Evolutionary conservation across 1,140 invertebrate genomes (phyloP).

Genomic region (Sitophilus oryzae): DNA sequence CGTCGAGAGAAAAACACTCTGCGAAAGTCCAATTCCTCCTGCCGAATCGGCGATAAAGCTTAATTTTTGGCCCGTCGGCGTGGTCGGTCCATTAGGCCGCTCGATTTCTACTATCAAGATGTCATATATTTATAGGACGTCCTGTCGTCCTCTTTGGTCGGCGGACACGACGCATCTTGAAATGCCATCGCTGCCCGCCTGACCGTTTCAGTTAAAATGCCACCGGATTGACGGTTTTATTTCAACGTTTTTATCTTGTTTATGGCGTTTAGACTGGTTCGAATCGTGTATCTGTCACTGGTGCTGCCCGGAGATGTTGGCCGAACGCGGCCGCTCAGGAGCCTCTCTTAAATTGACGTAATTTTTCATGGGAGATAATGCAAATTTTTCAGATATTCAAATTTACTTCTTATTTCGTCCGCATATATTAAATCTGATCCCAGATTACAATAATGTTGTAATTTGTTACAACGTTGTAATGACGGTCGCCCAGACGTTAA

Average conservation of each 20-base stretch:
- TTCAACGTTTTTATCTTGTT: slow-evolving; percentile 17
- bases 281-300: slow-evolving; percentile 10
- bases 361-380: slow-evolving; percentile 14
- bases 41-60: no score
- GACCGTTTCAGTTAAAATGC: slow-evolving; percentile 13
- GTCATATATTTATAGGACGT: slow-evolving; percentile 17
- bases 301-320: not conserved
- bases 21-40: no score
- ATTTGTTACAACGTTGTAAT: no score
- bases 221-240: slow-evolving; percentile 13
- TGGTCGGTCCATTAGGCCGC: no score
- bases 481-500: no score
- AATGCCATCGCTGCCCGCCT: slow-evolving; percentile 21
- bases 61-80: no score
- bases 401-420: no score
- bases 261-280: not conserved
- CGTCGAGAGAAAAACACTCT: no score
- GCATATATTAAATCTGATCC: no score
- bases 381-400: not conserved
- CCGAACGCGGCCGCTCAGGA: no score
- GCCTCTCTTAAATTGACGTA: slow-evolving; percentile 8
- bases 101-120: slow-evolving; percentile 6
- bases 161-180: slow-evolving; percentile 18
- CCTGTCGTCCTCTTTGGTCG: slow-evolving; percentile 1
- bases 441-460: no score